Base-by-base conservation (phyloP, 2,888 invertebrate species). In the Yponomeuta plumbellus region DNA sequence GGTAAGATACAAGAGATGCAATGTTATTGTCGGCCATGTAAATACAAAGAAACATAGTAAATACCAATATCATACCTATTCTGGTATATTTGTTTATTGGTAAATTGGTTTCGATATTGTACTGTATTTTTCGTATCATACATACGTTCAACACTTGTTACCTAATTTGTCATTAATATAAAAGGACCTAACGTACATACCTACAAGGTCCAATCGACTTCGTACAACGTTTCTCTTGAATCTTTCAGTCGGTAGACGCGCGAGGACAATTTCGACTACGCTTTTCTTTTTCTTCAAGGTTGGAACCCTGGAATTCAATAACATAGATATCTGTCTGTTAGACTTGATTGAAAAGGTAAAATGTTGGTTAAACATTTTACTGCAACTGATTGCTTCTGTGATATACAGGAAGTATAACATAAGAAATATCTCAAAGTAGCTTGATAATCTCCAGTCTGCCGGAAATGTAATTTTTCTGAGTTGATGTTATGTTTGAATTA, bases 171-270 rank as follows among this genome's bases (percentile, higher is more conserved):
- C 11, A 59, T 2, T 59, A 21, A 21, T 59, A 61, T 26, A 59
- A 59, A 59, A 59, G 8, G n/a, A 59, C 2, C 26, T 5, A 26
- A 26, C 26, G 6, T 58, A 69, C 76, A 79, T 75, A 94, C 94
- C 94, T 40, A 94, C 93, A 79, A 95, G 84, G 81, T 94, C 94
- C 65, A 95, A 78, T 39, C 92, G 89, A 74, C 94, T 94, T 74
- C 93, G 88, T 0, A 94, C 93, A 5, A 95, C 93, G 71, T 93
- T 94, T 67, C 95, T 88, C 74, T 93, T 93, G 74, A 93, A 94
- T 67, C 94, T 81, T 74, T 94, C 92, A 2, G 92, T 91, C 0
- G 95, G 94, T 70, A 94, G 83, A 71, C 92, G 88, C 23, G 93
- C 91, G 22, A 94, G 79, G 57, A 84, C 77, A 52, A 94, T 78